Evolutionary conservation across 2,113 vertebrate species (phyloP), one percentile per base, ranked within the genome.

Genomic region (Tenrec ecaudatus): DNA sequence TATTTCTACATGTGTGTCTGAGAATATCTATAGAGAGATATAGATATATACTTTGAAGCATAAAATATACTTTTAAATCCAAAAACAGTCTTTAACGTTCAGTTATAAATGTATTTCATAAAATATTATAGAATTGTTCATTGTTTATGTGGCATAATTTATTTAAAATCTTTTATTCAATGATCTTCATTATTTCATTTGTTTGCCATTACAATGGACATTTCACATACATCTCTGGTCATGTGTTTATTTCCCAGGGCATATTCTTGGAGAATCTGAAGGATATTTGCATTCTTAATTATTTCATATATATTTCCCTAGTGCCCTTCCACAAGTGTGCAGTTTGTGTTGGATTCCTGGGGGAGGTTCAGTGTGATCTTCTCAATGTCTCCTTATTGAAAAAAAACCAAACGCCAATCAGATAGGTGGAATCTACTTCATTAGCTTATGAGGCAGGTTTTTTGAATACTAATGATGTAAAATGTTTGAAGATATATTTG

Each of bases 241-340:
- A 20, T 79, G 73, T 88, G 57, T 47, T 83, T 76, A 92, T 85
- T 94, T 88, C 25, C 38, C 80, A 83, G 5, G 29, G 29, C 75
- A 79, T 88, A 31, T 88, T 79, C 11, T 66, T 58, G 19, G 29
- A 17, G 14, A 81, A 36, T 79, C 43, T 71, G 15, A 88, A 19
- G 40, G 8, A 23, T 47, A 47, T 85, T 14, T 2, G 36, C 12
- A 84, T 58, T 84, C 90, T 78, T 3, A 60, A 0, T 86, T 14
- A 20, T 90, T 85, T 92, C 25, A 47, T 40, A 5, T 31, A 4
- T 73, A 76, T 68, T 92, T 12, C 10, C 10, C 36, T 1, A 20
- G 23, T 69, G 15, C 2, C 17, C 11, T 88, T 31, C 22, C 8
- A 15, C 57, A 3, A 15, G 43, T 8, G 76, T 23, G 4, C 64